Base-by-base conservation (phyloP, 2,113 vertebrate species). In the Psilopogon haemacephalus region DNA sequence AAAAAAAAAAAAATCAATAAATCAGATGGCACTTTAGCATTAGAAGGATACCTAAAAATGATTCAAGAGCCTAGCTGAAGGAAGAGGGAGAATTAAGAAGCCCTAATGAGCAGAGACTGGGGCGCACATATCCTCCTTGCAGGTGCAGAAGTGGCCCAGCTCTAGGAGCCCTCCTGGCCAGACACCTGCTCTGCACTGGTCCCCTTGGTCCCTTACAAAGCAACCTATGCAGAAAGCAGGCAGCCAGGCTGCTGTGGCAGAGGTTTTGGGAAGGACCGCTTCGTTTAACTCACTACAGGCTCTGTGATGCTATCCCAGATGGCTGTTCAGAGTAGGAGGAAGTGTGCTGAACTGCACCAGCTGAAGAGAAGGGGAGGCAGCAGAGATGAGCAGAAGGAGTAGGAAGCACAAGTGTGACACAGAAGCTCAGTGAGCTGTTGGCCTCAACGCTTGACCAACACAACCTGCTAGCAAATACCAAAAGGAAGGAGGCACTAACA, bases 91-190 rank as follows among this genome's bases (percentile, higher is more conserved):
- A 86, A 85, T 54, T 21, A 69, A 62, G 55, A 67, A 73, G 38
- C 50, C 24, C 12, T 70, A 35, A 35, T 4, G 8, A 78, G 19
- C 12, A 18, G 32, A 28, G 28, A 26, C 16, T 6, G 26, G 9
- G 40, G 56, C 5, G 20, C 46, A 7, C 3, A 15, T 0, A 32
- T 15, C 4, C 24, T 27, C 15, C 27, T 32, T 12, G 44, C 40
- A 48, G 26, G 24, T 65, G 26, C 59, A 27, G 32, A 27, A 67
- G 50, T 0, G 2, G 21, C 23, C 15, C 2, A 69, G 28, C 48
- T 44, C 5, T 1, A 38, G 64, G 6, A 65, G 10, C 0, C 0
- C 12, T 58, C 5, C 4, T 63, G 30, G 18, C 33, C 42, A 58
- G 17, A 27, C 77, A 33, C 40, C 44, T 42, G 32, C 44, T 56